Conservation (phyloP, 1,140 invertebrate genomes). For the Phthorimaea operculella region DNA sequence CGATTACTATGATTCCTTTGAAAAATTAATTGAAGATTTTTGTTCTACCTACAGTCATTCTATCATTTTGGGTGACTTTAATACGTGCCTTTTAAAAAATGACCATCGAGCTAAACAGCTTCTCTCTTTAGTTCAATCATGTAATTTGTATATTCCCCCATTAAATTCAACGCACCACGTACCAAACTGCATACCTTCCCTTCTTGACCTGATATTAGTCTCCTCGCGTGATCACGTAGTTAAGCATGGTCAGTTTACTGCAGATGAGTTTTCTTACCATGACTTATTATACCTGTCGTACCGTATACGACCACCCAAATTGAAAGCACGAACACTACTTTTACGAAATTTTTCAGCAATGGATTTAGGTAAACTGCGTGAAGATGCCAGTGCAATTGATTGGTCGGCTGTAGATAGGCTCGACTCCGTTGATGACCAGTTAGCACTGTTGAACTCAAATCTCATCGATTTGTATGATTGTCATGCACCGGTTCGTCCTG, state of each 20-base stretch:
- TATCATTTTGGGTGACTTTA: conserved; percentile 22
- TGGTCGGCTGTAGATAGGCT: not conserved
- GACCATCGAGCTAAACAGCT: conserved; percentile 7
- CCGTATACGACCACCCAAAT: conserved; percentile 8
- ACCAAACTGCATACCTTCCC: conserved; percentile 10
- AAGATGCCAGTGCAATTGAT: conserved; percentile 9
- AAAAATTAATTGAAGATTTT: conserved; percentile 11
- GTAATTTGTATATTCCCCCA: conserved; percentile 14
- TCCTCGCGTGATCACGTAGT: conserved; percentile 9
- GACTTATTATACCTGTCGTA: conserved; percentile 8
- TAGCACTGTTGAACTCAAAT: conserved; percentile 5
- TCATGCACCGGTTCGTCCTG: conserved; percentile 4
- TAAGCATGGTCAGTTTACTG: conserved; percentile 12
- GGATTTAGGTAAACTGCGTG: not conserved
- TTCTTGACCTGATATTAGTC: conserved; percentile 15
- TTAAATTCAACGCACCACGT: conserved; percentile 16
- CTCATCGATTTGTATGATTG: conserved; percentile 5
- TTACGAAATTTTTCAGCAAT: conserved; percentile 12
- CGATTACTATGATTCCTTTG: conserved; percentile 18
- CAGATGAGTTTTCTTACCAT: conserved; percentile 12
- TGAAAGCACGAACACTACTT: not conserved
- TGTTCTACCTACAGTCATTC: conserved; percentile 13
- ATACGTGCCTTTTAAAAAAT: conserved; percentile 12
- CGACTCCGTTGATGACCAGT: conserved; percentile 8
- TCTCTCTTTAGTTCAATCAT: conserved; percentile 6